phyloP scores from a whole-genome alignment of 2,888 invertebrate species.

The Ypsolopha sequella region DNA sequence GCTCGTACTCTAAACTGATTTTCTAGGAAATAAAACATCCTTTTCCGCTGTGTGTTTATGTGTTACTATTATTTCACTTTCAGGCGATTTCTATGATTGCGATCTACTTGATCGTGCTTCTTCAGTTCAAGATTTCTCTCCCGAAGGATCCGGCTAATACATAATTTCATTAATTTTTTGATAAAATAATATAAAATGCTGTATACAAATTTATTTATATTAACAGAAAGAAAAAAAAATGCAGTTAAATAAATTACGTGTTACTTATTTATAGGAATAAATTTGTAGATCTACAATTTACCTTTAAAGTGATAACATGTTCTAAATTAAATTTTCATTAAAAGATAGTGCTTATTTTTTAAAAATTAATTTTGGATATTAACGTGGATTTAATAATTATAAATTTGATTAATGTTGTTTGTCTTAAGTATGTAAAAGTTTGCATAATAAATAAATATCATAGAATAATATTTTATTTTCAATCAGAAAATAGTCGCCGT shows the following conservation, averaged over 20 bases:
- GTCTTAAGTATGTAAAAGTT: too few species aligned
- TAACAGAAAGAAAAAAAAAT: background rate
- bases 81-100: conserved; percentile 76
- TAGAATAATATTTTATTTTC: too few species aligned
- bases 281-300: too few species aligned
- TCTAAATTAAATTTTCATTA: background rate
- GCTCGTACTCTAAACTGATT: too few species aligned
- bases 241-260: background rate
- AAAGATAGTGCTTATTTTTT: background rate
- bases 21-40: too few species aligned
- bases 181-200: background rate
- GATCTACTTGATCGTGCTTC: conserved; percentile 74
- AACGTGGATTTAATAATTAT: too few species aligned
- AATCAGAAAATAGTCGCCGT: too few species aligned
- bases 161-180: too few species aligned
- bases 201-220: background rate
- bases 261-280: background rate
- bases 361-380: too few species aligned
- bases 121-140: conserved; percentile 75
- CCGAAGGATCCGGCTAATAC: conserved; percentile 36
- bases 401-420: too few species aligned
- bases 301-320: too few species aligned
- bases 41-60: background rate
- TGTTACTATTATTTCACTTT: conserved; percentile 12
- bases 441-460: too few species aligned